phyloP scores from a whole-genome alignment of 2,113 vertebrate species.

The Fregetta grallaria region DNA sequence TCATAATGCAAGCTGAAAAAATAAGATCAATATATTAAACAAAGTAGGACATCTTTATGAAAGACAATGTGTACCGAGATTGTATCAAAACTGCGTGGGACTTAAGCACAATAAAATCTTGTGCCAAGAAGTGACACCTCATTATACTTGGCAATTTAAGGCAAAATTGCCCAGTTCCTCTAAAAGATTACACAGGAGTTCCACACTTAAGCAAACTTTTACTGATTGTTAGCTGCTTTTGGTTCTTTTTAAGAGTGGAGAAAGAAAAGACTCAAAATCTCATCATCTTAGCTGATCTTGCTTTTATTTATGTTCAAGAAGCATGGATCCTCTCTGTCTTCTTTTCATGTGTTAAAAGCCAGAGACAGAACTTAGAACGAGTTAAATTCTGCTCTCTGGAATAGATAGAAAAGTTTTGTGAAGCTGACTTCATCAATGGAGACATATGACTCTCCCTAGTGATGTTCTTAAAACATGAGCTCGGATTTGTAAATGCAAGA shows the following conservation, averaged over 20 bases:
- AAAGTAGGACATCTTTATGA: not conserved
- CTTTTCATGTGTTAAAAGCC: not conserved
- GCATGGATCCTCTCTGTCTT: not conserved
- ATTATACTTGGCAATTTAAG: not conserved
- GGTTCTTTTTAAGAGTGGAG: not conserved
- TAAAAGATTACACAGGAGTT: not conserved
- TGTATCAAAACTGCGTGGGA: not conserved
- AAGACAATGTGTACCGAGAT: accelerated
- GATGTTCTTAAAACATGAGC: not conserved
- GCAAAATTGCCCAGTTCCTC: not conserved
- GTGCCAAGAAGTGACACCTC: not conserved
- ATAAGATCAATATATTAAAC: not conserved
- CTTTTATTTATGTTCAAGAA: not conserved
- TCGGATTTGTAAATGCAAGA: not conserved
- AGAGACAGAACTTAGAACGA: not conserved
- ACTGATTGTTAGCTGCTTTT: not conserved
- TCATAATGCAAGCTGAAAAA: not conserved
- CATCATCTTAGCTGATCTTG: not conserved
- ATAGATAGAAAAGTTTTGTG: not conserved
- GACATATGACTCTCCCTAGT: not conserved
- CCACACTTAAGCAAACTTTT: not conserved
- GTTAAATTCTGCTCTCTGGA: not conserved
- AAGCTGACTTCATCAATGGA: not conserved
- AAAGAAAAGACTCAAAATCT: not conserved
- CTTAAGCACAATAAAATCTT: not conserved